A percentile compares a stretch with the other conserved stretches of the same genome.
phyloP scores from a whole-genome alignment of 2,113 vertebrate genomes.

The Platichthys flesus region DNA sequence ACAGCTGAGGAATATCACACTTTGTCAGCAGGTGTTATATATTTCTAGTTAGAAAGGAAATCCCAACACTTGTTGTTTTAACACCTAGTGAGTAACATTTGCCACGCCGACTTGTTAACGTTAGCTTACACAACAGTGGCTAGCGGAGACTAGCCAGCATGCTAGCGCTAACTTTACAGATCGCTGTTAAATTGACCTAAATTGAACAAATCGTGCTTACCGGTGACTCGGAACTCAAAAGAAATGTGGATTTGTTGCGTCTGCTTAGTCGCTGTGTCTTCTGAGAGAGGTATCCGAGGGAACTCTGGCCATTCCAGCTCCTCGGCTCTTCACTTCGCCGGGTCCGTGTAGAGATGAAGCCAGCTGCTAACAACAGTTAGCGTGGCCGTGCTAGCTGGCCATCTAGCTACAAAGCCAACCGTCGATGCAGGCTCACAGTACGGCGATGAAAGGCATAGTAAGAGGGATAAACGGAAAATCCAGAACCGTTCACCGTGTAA shows the following conservation, averaged over 20 bases:
- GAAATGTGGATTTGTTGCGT: background rate
- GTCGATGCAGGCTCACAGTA: background rate
- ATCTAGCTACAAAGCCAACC: constrained; percentile 20
- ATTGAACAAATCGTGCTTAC: constrained; percentile 15
- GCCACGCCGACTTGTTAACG: constrained; percentile 20
- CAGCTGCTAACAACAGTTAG: constrained; percentile 55
- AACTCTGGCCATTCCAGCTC: constrained; percentile 58
- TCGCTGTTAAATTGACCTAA: background rate
- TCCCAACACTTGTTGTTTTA: background rate
- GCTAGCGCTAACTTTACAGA: constrained; percentile 41
- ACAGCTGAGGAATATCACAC: too few species aligned
- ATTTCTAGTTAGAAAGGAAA: too few species aligned
- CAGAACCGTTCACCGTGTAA: background rate
- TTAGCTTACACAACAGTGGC: constrained; percentile 28
- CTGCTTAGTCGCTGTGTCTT: constrained; percentile 15
- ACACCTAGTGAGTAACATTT: background rate
- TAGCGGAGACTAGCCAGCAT: constrained; percentile 2
- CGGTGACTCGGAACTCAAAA: background rate
- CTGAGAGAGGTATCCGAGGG: constrained; percentile 10
- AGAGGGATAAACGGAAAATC: background rate
- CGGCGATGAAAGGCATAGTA: fast-evolving
- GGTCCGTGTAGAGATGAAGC: background rate
- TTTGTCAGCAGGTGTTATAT: too few species aligned
- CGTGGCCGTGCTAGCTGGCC: constrained; percentile 50
- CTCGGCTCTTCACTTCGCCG: constrained; percentile 48